phyloP scores from a whole-genome alignment of 2,797 vertebrate species.

The Melanogrammus aeglefinus region DNA sequence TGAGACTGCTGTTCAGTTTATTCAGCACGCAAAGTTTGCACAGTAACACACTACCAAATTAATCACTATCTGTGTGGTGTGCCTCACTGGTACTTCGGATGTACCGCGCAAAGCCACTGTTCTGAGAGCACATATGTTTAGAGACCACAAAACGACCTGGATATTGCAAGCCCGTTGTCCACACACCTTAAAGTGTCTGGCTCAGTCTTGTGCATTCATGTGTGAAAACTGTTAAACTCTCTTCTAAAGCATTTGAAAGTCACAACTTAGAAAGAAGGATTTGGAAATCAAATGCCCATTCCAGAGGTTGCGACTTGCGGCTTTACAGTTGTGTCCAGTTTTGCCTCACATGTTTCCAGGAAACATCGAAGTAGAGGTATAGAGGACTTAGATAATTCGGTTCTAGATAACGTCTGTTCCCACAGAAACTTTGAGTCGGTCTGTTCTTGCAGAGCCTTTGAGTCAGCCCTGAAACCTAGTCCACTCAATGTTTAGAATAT shows the following conservation, averaged over 20 bases:
- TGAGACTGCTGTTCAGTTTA: slow-evolving; percentile 10
- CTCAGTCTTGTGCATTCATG: slow-evolving; percentile 26
- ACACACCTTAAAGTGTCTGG: slow-evolving; percentile 28
- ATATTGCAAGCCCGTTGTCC: slow-evolving; percentile 7
- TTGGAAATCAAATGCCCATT: slow-evolving; percentile 27
- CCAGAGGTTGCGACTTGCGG: slow-evolving; percentile 24
- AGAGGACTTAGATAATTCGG: neutral
- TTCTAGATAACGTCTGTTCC: neutral
- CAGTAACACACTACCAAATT: slow-evolving; percentile 28
- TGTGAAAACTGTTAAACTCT: slow-evolving; percentile 23
- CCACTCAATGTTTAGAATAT: neutral
- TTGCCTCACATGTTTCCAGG: slow-evolving; percentile 7
- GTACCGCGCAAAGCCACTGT: slow-evolving; percentile 8
- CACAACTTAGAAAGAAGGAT: slow-evolving; percentile 16
- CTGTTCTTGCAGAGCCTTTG: neutral
- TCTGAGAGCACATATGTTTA: slow-evolving; percentile 9
- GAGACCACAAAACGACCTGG: slow-evolving; percentile 7
- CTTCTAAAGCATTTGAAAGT: slow-evolving; percentile 26
- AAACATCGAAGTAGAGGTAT: neutral
- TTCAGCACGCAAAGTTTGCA: slow-evolving; percentile 39
- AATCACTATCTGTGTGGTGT: slow-evolving; percentile 29
- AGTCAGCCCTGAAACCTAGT: neutral
- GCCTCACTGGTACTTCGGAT: slow-evolving; percentile 25
- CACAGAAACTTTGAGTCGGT: no score
- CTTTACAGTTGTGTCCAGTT: slow-evolving; percentile 15